A percentile compares a stretch with the other conserved stretches of the same genome.
These are phyloP conservation scores for Plutomurus gul DNA, from an alignment of 1,140 invertebrate genomes.

Conservation along the genomic window DNA sequence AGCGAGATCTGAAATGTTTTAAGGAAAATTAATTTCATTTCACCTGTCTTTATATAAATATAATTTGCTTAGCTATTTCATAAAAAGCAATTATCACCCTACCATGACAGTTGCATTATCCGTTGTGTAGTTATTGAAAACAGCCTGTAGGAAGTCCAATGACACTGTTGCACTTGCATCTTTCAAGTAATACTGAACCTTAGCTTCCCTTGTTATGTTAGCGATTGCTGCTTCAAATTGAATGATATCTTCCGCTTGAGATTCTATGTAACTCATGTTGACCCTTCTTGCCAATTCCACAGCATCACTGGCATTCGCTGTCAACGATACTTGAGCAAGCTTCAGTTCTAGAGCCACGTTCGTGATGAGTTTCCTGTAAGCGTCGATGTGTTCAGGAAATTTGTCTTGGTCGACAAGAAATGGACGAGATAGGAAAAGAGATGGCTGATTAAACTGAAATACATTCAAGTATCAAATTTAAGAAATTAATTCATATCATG, in stretches of 20 bases:
- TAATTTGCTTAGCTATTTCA: background rate
- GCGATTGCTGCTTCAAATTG: constrained; percentile 79
- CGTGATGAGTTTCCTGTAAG: constrained; percentile 78
- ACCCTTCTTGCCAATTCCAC: background rate
- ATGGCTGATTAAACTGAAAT: constrained; percentile 79
- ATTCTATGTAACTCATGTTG: constrained; percentile 66
- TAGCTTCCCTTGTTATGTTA: constrained; percentile 65
- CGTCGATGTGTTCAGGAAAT: constrained; percentile 69
- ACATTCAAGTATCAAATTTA: background rate
- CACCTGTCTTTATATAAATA: background rate
- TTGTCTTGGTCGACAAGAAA: constrained; percentile 78
- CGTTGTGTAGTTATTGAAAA: constrained; percentile 39
- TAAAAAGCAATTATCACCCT: background rate
- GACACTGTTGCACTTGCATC: constrained; percentile 53
- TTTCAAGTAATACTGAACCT: constrained; percentile 61
- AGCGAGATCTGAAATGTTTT: constrained; percentile 58
- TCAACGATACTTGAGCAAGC: constrained; percentile 11
- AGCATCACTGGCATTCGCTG: constrained; percentile 9
- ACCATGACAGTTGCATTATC: constrained; percentile 36
- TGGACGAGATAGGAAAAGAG: constrained; percentile 81
- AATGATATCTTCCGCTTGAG: constrained; percentile 74
- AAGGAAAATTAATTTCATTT: background rate
- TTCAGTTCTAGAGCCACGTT: constrained; percentile 62
- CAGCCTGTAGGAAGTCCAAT: constrained; percentile 28
- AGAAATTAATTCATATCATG: too few relatives aligned